Conservation (phyloP, 2,113 vertebrate species). For the Pseudopodoces humilis region DNA sequence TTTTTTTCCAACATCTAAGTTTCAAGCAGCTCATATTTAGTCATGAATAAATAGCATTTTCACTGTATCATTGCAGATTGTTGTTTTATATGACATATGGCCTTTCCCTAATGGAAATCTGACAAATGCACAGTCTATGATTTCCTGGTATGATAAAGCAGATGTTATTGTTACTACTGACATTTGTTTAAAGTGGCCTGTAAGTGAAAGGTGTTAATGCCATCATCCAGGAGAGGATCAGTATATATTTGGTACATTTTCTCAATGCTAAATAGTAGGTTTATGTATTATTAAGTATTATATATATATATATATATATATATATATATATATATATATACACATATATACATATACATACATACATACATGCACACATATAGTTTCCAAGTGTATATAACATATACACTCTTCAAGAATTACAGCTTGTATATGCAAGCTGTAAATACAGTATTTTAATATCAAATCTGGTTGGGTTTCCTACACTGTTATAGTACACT, state of each 20-base stretch:
- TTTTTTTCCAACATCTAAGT: not conserved
- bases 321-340: too few species aligned
- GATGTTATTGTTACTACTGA: not conserved
- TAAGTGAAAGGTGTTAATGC: not conserved
- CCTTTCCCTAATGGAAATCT: slow-evolving; percentile 4
- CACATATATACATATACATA: too few species aligned
- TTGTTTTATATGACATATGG: slow-evolving; percentile 40
- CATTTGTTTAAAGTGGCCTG: not conserved
- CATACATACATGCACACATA: too few species aligned
- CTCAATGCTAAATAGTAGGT: slow-evolving; percentile 23
- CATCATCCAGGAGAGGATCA: not conserved
- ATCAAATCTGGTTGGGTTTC: not conserved
- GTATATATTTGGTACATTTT: slow-evolving; percentile 37
- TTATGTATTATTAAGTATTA: not conserved
- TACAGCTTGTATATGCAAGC: not conserved
- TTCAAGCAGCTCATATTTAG: slow-evolving; percentile 58
- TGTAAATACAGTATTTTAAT: not conserved
- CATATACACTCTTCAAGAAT: not conserved
- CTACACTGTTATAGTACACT: not conserved
- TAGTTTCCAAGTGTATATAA: too few species aligned
- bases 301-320: too few species aligned
- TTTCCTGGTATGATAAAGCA: slow-evolving; percentile 1
- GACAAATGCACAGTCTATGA: slow-evolving; percentile 3
- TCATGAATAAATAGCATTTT: slow-evolving; percentile 53
- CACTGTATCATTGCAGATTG: slow-evolving; percentile 57